Evolutionary conservation across 1,140 invertebrate species (phyloP), one percentile per base, ranked within the genome.

Genomic region (Tribolium madens): DNA sequence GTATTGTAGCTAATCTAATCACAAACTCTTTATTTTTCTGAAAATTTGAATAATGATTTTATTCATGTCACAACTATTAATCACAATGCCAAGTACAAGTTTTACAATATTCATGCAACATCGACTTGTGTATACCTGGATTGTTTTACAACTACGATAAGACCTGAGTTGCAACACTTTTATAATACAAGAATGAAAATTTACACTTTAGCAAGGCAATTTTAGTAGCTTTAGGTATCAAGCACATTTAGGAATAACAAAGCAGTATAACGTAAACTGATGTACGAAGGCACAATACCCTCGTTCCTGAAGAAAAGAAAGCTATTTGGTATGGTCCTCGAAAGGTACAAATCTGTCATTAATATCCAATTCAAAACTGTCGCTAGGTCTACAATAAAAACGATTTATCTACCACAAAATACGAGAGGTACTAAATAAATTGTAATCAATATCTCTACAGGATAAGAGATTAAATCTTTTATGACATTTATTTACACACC

Each of bases 361-460:
- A 57, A 57, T 57, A 57, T 57, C 52, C 52, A 57, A 57, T 57
- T 18, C 15, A 57, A 57, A 57, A 57, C 52, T 57, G 52, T 57
- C 52, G 52, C 17, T 57, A 18, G 52, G 17, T 57, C 17, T 57
- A 72, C 70, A 72, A 72, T 72, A 52, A 72, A 21, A 72, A 70
- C 64, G 73, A 80, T 80, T 80, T 78, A 78, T 80, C 72, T 75
- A 72, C 77, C 70, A 33, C 73, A 78, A 76, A 80, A 73, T 78
- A 76, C 73, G 70, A 33, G 12, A 7, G 42, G 74, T 70, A 31
- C 9, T 33, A 72, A 71, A 76, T 70, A 80, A 79, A 76, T 46
- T 72, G 42, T 42, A 73, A 79, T 73, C 75, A 79, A 79, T 80
- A 79, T 79, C 73, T 77, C 68, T 72, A 60, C 60, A 17, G 17